A percentile compares a stretch with the other conserved stretches of the same genome.
These are phyloP conservation scores for Sciurus carolinensis DNA, from an alignment of 2,797 vertebrate genomes.

Conservation along the genomic window DNA sequence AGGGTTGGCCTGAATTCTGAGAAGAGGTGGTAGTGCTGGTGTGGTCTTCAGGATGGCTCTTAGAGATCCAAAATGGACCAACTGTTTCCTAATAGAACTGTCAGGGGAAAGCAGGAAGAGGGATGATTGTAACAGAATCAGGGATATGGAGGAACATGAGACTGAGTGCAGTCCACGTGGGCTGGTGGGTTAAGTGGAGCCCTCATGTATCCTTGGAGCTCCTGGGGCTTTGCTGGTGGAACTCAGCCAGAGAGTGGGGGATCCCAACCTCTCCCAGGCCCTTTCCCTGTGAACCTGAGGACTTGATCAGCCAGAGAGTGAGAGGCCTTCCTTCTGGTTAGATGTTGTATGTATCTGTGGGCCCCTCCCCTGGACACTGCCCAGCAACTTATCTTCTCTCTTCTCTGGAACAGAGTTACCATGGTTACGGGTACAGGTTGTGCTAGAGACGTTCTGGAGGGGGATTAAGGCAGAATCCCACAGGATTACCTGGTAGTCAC, in stretches of 20 bases:
- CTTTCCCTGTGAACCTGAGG: not conserved
- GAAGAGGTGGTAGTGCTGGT: not conserved
- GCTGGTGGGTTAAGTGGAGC: not conserved
- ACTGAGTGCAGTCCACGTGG: not conserved
- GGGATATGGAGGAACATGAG: not conserved
- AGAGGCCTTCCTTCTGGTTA: constrained; percentile 8
- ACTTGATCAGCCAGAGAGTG: not conserved
- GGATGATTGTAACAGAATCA: not conserved
- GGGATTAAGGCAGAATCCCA: constrained; percentile 63
- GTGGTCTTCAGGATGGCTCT: not conserved
- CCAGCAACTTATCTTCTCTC: constrained; percentile 37
- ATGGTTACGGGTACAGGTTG: constrained; percentile 62
- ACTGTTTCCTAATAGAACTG: not conserved
- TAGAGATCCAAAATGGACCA: not conserved
- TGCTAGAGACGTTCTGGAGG: constrained; percentile 56
- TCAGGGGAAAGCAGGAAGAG: not conserved
- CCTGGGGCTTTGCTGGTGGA: not conserved
- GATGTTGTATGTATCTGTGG: not conserved
- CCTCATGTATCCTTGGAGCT: not conserved
- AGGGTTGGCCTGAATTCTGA: not conserved
- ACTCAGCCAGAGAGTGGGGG: not conserved
- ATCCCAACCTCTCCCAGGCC: not conserved
- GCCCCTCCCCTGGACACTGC: constrained; percentile 9
- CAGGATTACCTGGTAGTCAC: constrained; percentile 30
- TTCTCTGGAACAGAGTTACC: constrained; percentile 50